Conservation (phyloP, 1,140 invertebrate species). For the Cotesia typhae region DNA sequence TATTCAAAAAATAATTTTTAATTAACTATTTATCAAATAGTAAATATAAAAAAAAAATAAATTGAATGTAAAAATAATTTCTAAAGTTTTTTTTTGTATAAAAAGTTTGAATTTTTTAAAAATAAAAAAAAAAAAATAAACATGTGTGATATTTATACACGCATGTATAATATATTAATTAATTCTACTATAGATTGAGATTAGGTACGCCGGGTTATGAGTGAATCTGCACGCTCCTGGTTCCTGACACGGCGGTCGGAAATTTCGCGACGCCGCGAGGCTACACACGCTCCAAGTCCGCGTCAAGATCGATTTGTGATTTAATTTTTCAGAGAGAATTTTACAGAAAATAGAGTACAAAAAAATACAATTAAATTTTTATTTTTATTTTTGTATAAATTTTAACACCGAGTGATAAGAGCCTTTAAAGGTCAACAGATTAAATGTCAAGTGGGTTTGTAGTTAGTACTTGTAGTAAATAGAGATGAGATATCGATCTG, state of each 20-base stretch:
- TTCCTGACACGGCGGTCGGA: constrained; percentile 4
- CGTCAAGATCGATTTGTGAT: neutral
- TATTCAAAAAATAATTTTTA: too few relatives aligned
- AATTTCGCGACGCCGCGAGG: constrained; percentile 16
- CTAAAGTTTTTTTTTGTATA: too few relatives aligned
- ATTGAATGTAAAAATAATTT: too few relatives aligned
- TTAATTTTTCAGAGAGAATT: neutral
- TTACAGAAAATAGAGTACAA: neutral
- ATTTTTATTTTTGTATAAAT: neutral
- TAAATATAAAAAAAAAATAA: too few relatives aligned
- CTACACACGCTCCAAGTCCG: too few relatives aligned
- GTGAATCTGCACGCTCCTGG: constrained; percentile 7
- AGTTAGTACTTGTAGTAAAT: too few relatives aligned
- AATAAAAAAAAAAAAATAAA: too few relatives aligned
- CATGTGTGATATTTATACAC: constrained; percentile 28
- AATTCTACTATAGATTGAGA: constrained; percentile 17
- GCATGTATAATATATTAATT: neutral
- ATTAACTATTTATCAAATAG: too few relatives aligned
- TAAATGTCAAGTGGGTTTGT: neutral
- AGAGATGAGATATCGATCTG: neutral
- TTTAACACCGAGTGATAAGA: too few relatives aligned
- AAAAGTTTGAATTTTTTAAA: too few relatives aligned
- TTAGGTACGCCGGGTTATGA: constrained; percentile 3
- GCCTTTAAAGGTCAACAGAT: constrained; percentile 18
- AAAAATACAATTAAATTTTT: neutral